These are phyloP conservation scores for Parotocinclus haroldoi DNA, from an alignment of 2,797 vertebrate genomes.

Conservation along the genomic window DNA sequence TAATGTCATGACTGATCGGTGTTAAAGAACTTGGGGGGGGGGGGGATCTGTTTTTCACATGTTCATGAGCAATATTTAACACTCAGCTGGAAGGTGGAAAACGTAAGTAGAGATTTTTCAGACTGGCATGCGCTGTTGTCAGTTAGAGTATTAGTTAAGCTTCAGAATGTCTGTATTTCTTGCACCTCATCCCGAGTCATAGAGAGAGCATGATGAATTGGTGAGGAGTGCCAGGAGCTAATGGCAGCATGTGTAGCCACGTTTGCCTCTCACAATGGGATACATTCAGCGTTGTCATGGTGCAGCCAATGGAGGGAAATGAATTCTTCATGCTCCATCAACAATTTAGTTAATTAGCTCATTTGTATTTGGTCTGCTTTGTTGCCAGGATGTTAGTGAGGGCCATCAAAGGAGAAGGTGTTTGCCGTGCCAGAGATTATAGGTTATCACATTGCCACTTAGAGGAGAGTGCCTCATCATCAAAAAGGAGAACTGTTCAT, in stretches of 20 bases:
- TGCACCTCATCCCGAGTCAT: constrained; percentile 48
- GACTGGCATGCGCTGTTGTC: constrained; percentile 6
- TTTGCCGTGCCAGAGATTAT: constrained; percentile 89
- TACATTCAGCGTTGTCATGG: constrained; percentile 96
- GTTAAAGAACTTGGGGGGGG: too few species aligned
- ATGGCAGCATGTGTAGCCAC: constrained; percentile 83
- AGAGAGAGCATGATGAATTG: constrained; percentile 64
- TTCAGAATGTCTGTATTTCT: constrained; percentile 56
- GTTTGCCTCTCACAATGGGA: constrained; percentile 81
- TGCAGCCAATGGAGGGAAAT: constrained; percentile 92
- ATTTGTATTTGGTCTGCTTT: constrained; percentile 99
- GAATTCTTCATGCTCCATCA: constrained; percentile 99
- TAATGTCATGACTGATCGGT: too few species aligned
- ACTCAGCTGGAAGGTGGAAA: constrained; percentile 15
- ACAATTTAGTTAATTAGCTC: constrained; percentile 99
- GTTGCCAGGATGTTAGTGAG: constrained; percentile 95
- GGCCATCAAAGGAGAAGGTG: constrained; percentile 96
- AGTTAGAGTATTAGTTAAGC: constrained; percentile 44
- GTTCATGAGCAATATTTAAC: neutral
- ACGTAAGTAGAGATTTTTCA: constrained; percentile 3
- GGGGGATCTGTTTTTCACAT: too few species aligned
- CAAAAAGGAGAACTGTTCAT: constrained; percentile 66
- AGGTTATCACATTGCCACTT: constrained; percentile 84
- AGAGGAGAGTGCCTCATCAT: constrained; percentile 61
- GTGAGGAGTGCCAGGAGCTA: constrained; percentile 74